Evolutionary conservation across 1,140 invertebrate species (phyloP).

Genomic region (Cyclargus thomasi): DNA sequence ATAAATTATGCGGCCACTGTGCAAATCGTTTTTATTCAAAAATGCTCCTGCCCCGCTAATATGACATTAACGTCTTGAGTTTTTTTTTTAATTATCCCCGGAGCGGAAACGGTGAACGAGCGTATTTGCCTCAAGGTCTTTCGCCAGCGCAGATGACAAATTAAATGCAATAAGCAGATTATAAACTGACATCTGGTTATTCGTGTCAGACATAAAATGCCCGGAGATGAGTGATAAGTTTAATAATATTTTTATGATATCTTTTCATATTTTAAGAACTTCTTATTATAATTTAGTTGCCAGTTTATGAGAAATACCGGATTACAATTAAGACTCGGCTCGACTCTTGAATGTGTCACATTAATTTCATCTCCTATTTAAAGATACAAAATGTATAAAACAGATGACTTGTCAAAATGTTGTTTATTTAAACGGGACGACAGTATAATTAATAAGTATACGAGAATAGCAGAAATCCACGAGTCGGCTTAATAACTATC

Average conservation of each 20-base stretch:
- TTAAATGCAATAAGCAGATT: slow-evolving; percentile 13
- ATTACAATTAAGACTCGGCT: too few relatives aligned
- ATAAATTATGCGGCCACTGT: background rate
- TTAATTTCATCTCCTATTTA: too few relatives aligned
- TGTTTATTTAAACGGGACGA: background rate
- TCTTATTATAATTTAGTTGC: background rate
- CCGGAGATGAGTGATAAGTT: background rate
- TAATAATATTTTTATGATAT: background rate
- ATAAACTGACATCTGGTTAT: slow-evolving; percentile 6
- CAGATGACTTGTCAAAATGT: background rate
- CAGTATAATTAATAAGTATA: background rate
- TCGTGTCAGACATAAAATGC: background rate
- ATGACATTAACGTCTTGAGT: background rate
- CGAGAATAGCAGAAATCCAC: background rate
- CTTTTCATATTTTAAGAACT: background rate
- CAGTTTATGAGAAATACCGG: too few relatives aligned
- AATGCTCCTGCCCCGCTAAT: background rate
- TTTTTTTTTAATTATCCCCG: slow-evolving; percentile 9
- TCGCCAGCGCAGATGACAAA: slow-evolving; percentile 4
- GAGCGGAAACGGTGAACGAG: slow-evolving; percentile 4
- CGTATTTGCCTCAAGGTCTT: slow-evolving; percentile 3
- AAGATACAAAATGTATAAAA: background rate
- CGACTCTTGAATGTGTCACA: too few relatives aligned
- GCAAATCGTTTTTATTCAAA: background rate
- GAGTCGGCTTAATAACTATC: background rate